Evolutionary conservation across 1,140 invertebrate species (phyloP).

Genomic region (Drosophila guanche): DNA sequence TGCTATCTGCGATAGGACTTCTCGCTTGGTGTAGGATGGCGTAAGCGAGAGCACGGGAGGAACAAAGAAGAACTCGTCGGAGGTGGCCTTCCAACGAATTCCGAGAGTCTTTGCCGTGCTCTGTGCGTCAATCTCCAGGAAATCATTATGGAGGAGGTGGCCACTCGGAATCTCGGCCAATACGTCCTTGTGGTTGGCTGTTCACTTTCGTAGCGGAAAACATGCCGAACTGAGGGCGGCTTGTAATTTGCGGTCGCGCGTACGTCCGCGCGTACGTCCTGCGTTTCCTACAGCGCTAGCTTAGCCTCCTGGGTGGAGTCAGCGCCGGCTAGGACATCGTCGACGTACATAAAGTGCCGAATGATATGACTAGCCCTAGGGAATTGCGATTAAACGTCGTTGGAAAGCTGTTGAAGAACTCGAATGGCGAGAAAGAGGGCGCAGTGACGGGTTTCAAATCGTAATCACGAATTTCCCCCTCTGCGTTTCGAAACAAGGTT

Average conservation of each 20-base stretch:
- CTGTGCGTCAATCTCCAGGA: constrained; percentile 25
- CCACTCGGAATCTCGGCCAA: constrained; percentile 11
- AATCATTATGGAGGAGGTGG: constrained; percentile 13
- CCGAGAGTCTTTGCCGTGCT: constrained; percentile 51
- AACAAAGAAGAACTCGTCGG: constrained; percentile 53
- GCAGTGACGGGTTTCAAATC: too few species aligned
- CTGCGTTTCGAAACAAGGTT: too few species aligned
- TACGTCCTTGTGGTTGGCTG: constrained; percentile 2
- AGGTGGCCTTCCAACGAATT: constrained; percentile 44
- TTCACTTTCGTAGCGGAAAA: constrained; percentile 15
- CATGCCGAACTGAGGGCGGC: neutral
- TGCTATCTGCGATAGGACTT: constrained; percentile 35
- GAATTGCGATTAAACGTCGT: neutral
- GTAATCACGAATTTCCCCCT: too few species aligned
- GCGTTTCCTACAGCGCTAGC: too few species aligned
- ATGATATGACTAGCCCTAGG: constrained; percentile 3
- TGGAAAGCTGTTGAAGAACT: neutral
- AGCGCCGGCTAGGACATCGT: neutral
- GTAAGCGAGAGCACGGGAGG: neutral
- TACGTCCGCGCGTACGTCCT: too few species aligned
- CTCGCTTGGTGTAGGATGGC: constrained; percentile 9
- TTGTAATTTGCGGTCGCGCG: neutral
- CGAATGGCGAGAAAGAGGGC: neutral
- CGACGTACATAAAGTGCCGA: neutral
- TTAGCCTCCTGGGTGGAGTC: too few species aligned